Base-by-base conservation (phyloP, 2,113 vertebrate genomes). In the Labeo catla region DNA sequence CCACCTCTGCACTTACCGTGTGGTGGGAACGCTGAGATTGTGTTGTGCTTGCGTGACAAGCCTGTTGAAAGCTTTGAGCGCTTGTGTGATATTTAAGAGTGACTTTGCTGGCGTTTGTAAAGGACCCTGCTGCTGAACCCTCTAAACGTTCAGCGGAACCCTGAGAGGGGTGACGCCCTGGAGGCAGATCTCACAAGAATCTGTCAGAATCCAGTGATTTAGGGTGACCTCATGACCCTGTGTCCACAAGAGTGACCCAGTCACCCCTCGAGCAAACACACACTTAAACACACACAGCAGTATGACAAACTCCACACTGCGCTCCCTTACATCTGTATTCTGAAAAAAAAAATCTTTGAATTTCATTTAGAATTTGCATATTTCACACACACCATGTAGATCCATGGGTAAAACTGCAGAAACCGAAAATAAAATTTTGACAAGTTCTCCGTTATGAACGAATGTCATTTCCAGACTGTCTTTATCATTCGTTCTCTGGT, bases 131-230 rank as follows among this genome's bases (percentile, higher is more conserved):
- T 49, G 59, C 28, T 21, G 43, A 72, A 73, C 49, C 39, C 10
- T 59, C 68, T 50, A 72, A 83, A 83, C 49, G 11, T 43, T 70
- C 81, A n/a, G 16, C 59, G 43, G 49, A 47, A 81, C 39, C 59
- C 13, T 23, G 66, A 73, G 49, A 83, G 19, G 36, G 28, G 63
- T 36, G 15, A 70, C 9, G 12, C 23, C 65, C 47, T 50, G 16
- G 49, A 70, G 81, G 19, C 19, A 70, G 16, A 73, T 61, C 49
- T 61, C 87, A 74, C 68, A 81, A 68, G 52, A 61, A 50, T 73
- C 49, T 79, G 86, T 61, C 76, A 83, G 47, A 84, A 87, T 49
- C 52, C 77, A 36, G 39, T 73, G 50, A 81, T 81, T n/a, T 86
- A 81, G 54, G 11, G 78, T 61, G 85, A 74, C 66, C 43, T 73